Evolutionary conservation across 2,888 invertebrate genomes (phyloP).

Genomic region (Stratiomys singularior): DNA sequence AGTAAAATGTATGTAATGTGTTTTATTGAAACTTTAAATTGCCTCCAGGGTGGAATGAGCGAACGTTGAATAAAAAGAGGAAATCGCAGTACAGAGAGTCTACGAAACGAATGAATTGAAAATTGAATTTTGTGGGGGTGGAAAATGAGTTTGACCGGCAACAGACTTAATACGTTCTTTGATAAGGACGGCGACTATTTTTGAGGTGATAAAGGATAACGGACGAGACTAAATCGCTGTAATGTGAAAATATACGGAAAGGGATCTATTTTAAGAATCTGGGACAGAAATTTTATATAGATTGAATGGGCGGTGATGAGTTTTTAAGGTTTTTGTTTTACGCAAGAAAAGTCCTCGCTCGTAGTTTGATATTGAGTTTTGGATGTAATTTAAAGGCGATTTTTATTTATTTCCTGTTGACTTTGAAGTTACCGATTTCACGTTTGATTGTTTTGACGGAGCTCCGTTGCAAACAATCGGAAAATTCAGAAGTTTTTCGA

Average conservation of each 20-base stretch:
- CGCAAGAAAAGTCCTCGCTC: too few species aligned
- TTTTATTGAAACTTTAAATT: conserved; percentile 33
- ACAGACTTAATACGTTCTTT: neutral
- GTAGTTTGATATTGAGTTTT: too few species aligned
- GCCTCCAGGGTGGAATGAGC: neutral
- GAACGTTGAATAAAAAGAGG: conserved; percentile 6
- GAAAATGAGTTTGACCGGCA: neutral
- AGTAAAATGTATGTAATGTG: conserved; percentile 16
- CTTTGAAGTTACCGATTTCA: too few species aligned
- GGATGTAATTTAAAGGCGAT: too few species aligned
- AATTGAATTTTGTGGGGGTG: neutral
- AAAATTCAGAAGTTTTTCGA: too few species aligned
- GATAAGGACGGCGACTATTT: conserved; percentile 8
- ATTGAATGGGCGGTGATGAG: neutral
- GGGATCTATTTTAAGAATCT: conserved; percentile 29
- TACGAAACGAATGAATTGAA: conserved; percentile 4
- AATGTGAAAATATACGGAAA: neutral
- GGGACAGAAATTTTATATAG: conserved; percentile 26
- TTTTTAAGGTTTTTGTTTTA: too few species aligned
- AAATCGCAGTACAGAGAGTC: neutral
- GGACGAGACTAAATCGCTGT: conserved; percentile 1
- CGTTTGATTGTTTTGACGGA: too few species aligned
- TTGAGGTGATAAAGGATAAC: neutral
- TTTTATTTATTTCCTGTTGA: too few species aligned
- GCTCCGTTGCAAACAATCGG: too few species aligned